phyloP scores from a whole-genome alignment of 2,797 vertebrate genomes.

The Eulemur mongoz region DNA sequence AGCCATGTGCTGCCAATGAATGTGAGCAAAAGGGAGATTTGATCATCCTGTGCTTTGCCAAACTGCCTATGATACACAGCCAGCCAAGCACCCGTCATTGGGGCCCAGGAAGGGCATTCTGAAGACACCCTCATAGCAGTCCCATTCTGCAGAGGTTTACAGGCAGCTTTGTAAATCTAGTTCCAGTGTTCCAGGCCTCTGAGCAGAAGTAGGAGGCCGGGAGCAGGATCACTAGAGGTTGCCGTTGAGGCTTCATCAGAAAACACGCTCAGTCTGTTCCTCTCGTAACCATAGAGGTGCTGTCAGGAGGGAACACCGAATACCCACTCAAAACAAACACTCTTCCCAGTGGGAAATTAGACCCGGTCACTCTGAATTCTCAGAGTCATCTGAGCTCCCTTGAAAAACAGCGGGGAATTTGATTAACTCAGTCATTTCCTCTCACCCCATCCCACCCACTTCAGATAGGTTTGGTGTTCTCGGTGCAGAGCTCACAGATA shows the following conservation, averaged over 20 bases:
- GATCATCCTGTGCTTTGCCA: background rate
- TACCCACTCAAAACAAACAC: background rate
- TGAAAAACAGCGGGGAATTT: background rate
- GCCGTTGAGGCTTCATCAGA: background rate
- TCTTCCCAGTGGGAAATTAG: background rate
- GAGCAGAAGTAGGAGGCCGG: background rate
- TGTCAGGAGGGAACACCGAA: background rate
- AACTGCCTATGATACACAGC: background rate
- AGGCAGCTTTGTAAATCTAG: background rate
- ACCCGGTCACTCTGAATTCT: background rate
- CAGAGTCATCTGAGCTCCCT: background rate
- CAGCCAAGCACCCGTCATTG: background rate
- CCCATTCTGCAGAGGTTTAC: background rate
- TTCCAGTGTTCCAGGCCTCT: background rate
- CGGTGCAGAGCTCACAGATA: background rate
- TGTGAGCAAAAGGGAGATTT: background rate
- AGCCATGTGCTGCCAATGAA: background rate
- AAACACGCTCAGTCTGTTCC: background rate
- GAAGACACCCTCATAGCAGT: background rate
- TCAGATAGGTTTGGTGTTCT: background rate
- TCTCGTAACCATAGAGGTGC: background rate
- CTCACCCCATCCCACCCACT: background rate
- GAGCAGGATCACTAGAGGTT: background rate
- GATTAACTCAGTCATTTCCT: background rate
- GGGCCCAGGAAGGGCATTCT: background rate